Evolutionary conservation across 64 coral and sea anemone genomes (phyloP), one percentile per base, ranked within the genome.

Genomic region (Pachyseris speciosa): DNA sequence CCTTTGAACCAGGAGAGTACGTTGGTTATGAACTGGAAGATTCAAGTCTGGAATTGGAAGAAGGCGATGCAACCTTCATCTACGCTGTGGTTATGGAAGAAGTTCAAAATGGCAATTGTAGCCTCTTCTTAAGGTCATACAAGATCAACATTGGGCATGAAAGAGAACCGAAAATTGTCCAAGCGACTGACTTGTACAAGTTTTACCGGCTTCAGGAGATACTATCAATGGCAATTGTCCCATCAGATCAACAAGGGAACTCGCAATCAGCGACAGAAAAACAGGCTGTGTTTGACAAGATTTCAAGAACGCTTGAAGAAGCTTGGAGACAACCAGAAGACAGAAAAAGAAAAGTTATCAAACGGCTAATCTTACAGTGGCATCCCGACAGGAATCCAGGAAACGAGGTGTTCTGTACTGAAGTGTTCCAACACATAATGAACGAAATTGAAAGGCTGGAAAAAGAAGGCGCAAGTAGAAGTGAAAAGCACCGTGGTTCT

Each of bases 1-100:
- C 29, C 3, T 92, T 96, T 50, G 53, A 88, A 19, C 84, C 90
- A 22, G 90, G 90, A 16, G 94, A 96, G 10, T 96, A 96, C 3
- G 90, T 96, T 9, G 94, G 90, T 15, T 96, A 93, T 44, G 94
- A 96, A 66, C 28, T 96, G 2, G 90, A 96, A 75, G 94, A 96
- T 57, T 90, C 94, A 49, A 89, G 90, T 66, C 77, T 96, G 30
- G 37, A 79, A 29, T 2, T 64, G 0, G 76, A 93, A 38, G 85
- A 93, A 7, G 90, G 78, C 3, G 55, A 60, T 24, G 90, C 90
- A 5, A 96, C 90, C 0, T 96, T 76, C 68, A 93, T 96, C 69
- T 89, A 96, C 58, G 94, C 94, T 44, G 66, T 96, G 17, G 72
- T 96, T 17, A 78, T 96, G 9, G 78, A 96, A 52, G 84, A 84